Base-by-base conservation (phyloP, 2,113 vertebrate genomes). In the Cottus gobio region DNA sequence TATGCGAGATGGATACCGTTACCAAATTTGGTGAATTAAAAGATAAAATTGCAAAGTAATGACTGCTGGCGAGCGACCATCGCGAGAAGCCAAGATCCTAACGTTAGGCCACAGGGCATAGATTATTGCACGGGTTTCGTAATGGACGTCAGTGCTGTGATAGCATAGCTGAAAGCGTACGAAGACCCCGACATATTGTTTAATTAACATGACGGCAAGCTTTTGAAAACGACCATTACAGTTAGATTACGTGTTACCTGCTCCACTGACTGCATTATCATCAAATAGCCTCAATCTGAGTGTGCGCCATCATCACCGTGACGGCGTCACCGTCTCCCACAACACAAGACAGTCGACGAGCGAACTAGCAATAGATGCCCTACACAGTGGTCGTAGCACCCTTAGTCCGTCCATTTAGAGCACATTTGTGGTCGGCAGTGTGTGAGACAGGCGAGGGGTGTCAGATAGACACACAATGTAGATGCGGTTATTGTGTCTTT, bases 271-370 rank as follows among this genome's bases (percentile, higher is more conserved):
- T 84, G 71, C 73, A 76, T 86, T 88, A 65, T 85, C 73, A 69
- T 80, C 77, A 85, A 90, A 91, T 74, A 85, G 82, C 80, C 78
- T 72, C 86, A 71, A 82, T 86, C 85, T 80, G 87, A 93, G 91
- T 92, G 89, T 93, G 89, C 93, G 93, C 91, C 93, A 93, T 92
- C 93, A 92, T 91, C 90, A 82, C 92, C 77, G 85, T 92, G 90
- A 90, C 92, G 89, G 85, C 90, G 88, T 92, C 89, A 90, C 87
- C 83, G 86, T 91, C 89, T 86, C 84, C 81, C 88, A 93, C 82
- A 92, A 93, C 92, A 93, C 80, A 92, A 91, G 91, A 89, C 87
- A 87, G 84, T 89, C 87, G 89, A 92, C 90, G 86, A 86, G 88
- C 88, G 77, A 91, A 86, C 70, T 90, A 90, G 87, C 85, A 65